phyloP scores from a whole-genome alignment of 2,113 vertebrate species.

The Thryonomys swinderianus region DNA sequence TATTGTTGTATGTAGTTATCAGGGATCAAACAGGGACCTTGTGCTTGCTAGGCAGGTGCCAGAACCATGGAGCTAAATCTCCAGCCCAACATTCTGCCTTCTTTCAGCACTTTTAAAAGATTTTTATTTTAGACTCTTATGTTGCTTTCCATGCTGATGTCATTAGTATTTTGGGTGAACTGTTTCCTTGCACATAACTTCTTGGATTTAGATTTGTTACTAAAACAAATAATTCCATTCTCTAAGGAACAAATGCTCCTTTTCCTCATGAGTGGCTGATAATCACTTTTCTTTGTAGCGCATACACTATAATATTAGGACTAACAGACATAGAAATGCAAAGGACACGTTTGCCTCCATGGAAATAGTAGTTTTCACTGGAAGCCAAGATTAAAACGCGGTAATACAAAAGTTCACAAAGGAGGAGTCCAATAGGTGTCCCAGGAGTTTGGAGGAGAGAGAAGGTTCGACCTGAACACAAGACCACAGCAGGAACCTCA shows the following conservation, averaged over 20 bases:
- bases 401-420: not conserved
- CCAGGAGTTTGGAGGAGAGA: not conserved
- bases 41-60: too few species aligned
- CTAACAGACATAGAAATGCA: not conserved
- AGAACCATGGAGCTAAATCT: too few species aligned
- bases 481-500: not conserved
- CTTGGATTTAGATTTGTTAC: not conserved
- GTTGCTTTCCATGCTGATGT: not conserved
- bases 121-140: not conserved
- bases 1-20: too few species aligned
- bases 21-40: too few species aligned
- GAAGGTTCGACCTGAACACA: not conserved
- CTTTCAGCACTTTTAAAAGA: not conserved
- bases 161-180: not conserved
- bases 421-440: rapidly evolving
- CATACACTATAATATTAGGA: not conserved
- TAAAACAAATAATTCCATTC: not conserved
- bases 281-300: not conserved
- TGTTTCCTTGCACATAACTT: not conserved
- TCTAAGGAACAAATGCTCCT: not conserved
- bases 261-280: not conserved
- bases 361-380: not conserved
- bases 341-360: not conserved
- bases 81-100: too few species aligned
- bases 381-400: not conserved